These are phyloP conservation scores for Helicolenus hilgendorfi DNA, from an alignment of 2,797 vertebrate species.

Conservation along the genomic window DNA sequence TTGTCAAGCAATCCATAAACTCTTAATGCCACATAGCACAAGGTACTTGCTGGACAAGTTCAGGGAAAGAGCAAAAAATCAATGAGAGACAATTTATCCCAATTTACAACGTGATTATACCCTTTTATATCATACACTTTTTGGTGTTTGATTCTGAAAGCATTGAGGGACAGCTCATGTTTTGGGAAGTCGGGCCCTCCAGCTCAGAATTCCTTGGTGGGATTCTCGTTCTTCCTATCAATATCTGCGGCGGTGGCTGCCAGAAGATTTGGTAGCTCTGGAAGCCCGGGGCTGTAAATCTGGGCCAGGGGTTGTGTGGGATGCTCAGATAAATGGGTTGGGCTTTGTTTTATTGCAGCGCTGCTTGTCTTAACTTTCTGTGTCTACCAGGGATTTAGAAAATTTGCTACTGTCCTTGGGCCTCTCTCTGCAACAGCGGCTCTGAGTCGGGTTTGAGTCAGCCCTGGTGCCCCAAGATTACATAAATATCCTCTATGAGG, in stretches of 20 bases:
- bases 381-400: conserved; percentile 85
- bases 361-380: conserved; percentile 89
- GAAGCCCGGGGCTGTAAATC: conserved; percentile 86
- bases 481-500: conserved; percentile 83
- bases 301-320: conserved; percentile 88
- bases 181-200: conserved; percentile 52
- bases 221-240: conserved; percentile 78
- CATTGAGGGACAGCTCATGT: conserved; percentile 50
- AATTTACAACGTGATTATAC: conserved; percentile 67
- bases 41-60: conserved; percentile 55
- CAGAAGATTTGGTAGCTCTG: conserved; percentile 87
- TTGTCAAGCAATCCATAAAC: conserved; percentile 84
- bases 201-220: conserved; percentile 77
- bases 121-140: conserved; percentile 29
- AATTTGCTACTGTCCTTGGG: conserved; percentile 86
- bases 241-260: conserved; percentile 80
- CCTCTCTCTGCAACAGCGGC: conserved; percentile 78
- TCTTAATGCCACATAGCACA: conserved; percentile 60
- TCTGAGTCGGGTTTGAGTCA: conserved; percentile 80
- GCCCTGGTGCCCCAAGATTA: conserved; percentile 84
- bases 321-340: conserved; percentile 88
- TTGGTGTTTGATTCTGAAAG: conserved; percentile 16
- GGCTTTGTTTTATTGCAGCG: conserved; percentile 87
- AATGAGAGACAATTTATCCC: conserved; percentile 67
- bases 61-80: conserved; percentile 61